A percentile compares a stretch with the other conserved stretches of the same genome.
Conservation (phyloP, 2,113 vertebrate genomes). For the Tiliqua scincoides region DNA sequence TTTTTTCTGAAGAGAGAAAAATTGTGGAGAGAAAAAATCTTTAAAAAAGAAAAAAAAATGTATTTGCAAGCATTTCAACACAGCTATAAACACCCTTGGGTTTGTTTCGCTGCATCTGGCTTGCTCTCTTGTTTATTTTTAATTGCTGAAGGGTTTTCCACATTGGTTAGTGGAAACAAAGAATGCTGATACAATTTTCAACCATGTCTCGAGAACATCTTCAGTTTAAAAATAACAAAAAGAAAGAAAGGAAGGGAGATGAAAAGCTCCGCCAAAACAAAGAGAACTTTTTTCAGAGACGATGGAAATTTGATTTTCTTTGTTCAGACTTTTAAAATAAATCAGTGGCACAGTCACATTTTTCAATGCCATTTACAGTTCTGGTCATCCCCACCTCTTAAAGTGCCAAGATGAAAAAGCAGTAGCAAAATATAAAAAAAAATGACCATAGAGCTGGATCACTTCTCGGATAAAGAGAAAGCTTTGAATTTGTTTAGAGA, state of each 20-base stretch:
- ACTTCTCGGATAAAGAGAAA: neutral
- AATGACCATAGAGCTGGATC: neutral
- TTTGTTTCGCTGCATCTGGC: constrained; percentile 24
- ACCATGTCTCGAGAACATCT: constrained; percentile 22
- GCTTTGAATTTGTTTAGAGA: neutral
- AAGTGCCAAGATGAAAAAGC: neutral
- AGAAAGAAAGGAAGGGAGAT: neutral
- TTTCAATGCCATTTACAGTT: neutral
- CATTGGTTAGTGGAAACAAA: constrained; percentile 34
- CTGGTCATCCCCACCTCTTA: neutral
- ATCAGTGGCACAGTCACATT: constrained; percentile 2
- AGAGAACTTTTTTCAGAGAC: constrained; percentile 18
- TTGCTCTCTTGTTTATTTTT: constrained; percentile 24
- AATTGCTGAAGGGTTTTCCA: constrained; percentile 42
- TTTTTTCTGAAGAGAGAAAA: constrained; percentile 45
- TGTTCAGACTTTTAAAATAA: constrained; percentile 6
- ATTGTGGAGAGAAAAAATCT: constrained; percentile 27
- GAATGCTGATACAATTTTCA: constrained; percentile 40
- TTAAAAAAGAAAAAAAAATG: neutral
- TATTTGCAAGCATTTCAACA: constrained; percentile 43
- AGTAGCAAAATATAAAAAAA: neutral
- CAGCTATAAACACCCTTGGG: constrained; percentile 36
- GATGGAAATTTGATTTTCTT: constrained; percentile 26
- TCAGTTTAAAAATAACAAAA: neutral
- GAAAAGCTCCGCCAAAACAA: constrained; percentile 20